Conservation (phyloP, 1,140 invertebrate genomes). For the Drosophila equinoxialis region DNA sequence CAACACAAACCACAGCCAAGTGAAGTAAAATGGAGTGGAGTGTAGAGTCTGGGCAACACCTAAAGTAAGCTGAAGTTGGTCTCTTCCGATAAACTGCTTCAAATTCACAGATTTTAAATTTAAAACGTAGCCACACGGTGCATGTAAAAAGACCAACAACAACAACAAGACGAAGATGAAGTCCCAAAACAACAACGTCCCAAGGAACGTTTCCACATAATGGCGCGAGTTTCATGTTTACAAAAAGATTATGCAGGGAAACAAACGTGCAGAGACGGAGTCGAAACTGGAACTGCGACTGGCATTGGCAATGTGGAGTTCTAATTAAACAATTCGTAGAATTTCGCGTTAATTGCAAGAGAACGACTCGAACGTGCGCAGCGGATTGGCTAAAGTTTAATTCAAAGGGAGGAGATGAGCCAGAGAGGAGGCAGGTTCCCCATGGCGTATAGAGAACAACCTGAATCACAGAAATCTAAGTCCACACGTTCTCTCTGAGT, state of each 20-base stretch:
- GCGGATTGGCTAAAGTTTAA: conserved; percentile 39
- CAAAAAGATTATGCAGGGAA: conserved; percentile 77
- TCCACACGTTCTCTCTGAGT: conserved; percentile 55
- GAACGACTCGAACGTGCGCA: conserved; percentile 77
- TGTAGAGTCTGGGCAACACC: conserved; percentile 51
- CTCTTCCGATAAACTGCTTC: conserved; percentile 75
- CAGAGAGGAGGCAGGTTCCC: not conserved
- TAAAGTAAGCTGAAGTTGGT: conserved; percentile 40
- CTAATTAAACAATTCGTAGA: conserved; percentile 83
- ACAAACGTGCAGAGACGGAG: conserved; percentile 60
- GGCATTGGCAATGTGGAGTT: conserved; percentile 57
- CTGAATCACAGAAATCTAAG: conserved; percentile 19
- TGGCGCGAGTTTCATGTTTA: conserved; percentile 83
- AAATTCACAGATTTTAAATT: conserved; percentile 82
- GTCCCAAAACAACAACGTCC: conserved; percentile 22
- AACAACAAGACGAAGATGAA: conserved; percentile 19
- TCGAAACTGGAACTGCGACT: conserved; percentile 34
- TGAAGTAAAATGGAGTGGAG: not conserved
- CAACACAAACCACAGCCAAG: conserved; percentile 25
- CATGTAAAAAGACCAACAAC: conserved; percentile 52
- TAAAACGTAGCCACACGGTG: conserved; percentile 69
- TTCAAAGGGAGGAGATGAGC: not conserved
- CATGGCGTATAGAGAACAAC: not conserved
- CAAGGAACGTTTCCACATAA: conserved; percentile 67
- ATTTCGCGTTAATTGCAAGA: conserved; percentile 83